phyloP scores from a whole-genome alignment of 2,797 vertebrate genomes.

The Picus viridis region DNA sequence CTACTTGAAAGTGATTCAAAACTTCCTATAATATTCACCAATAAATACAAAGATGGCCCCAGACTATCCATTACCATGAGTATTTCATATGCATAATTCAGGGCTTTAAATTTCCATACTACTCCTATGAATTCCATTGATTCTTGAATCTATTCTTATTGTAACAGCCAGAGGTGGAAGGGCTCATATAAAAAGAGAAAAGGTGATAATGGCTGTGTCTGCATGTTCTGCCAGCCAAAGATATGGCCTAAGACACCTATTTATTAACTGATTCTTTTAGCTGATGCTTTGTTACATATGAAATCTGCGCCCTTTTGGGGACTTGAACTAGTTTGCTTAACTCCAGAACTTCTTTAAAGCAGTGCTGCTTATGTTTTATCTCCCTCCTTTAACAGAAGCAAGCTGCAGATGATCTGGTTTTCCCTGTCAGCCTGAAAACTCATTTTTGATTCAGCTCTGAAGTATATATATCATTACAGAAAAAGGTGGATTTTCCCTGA shows the following conservation, averaged over 20 bases:
- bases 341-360: not conserved
- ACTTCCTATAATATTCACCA: not conserved
- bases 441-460: not conserved
- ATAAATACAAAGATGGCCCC: not conserved
- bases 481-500: not conserved
- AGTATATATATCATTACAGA: not conserved
- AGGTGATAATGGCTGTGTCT: slow-evolving; percentile 43
- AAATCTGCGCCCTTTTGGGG: not conserved
- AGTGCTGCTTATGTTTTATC: not conserved
- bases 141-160: slow-evolving; percentile 40
- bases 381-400: not conserved
- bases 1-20: not conserved
- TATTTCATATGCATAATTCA: not conserved
- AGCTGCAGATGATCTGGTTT: not conserved
- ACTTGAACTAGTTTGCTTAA: not conserved
- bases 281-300: not conserved
- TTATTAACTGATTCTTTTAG: slow-evolving; percentile 25
- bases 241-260: not conserved
- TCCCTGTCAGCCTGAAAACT: not conserved
- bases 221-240: not conserved
- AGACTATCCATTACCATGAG: not conserved
- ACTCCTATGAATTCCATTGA: slow-evolving; percentile 30
- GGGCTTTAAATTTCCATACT: not conserved
- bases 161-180: slow-evolving; percentile 45
- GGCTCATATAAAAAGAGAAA: not conserved